Evolutionary conservation across 1,140 invertebrate genomes (phyloP).

Genomic region (Conus betulinus): DNA sequence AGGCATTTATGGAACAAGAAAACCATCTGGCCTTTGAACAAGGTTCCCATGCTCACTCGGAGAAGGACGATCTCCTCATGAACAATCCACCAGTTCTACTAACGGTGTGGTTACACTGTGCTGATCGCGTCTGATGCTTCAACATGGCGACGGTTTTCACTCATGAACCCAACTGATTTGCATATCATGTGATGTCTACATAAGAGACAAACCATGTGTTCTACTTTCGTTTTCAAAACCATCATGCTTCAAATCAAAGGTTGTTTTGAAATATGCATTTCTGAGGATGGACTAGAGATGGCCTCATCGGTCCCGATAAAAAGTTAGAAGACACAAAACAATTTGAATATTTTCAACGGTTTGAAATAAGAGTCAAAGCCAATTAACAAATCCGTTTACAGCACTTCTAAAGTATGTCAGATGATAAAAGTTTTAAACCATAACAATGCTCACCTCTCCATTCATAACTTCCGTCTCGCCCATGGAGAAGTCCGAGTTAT

Average conservation of each 20-base stretch:
- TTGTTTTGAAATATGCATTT: too few relatives aligned
- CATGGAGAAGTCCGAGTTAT: slow-evolving; percentile 46
- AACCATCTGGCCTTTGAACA: neutral
- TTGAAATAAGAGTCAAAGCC: too few relatives aligned
- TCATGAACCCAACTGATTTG: neutral
- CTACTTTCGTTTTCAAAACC: neutral
- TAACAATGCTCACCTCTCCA: slow-evolving; percentile 29
- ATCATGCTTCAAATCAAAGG: too few relatives aligned
- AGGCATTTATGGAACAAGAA: neutral
- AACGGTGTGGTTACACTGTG: too few relatives aligned
- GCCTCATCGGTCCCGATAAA: too few relatives aligned
- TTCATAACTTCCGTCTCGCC: slow-evolving; percentile 21
- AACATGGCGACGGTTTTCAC: neutral
- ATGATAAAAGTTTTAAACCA: neutral
- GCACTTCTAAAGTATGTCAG: neutral
- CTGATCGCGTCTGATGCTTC: neutral
- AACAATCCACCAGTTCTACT: too few relatives aligned
- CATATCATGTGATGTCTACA: slow-evolving; percentile 39
- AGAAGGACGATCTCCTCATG: too few relatives aligned
- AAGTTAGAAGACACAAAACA: too few relatives aligned
- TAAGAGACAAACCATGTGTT: neutral
- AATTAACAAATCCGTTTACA: too few relatives aligned
- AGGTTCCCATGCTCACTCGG: neutral
- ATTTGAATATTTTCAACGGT: too few relatives aligned
- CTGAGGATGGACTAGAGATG: too few relatives aligned